These are phyloP conservation scores for Telmatherina bonti DNA, from an alignment of 2,797 vertebrate genomes.

Conservation along the genomic window DNA sequence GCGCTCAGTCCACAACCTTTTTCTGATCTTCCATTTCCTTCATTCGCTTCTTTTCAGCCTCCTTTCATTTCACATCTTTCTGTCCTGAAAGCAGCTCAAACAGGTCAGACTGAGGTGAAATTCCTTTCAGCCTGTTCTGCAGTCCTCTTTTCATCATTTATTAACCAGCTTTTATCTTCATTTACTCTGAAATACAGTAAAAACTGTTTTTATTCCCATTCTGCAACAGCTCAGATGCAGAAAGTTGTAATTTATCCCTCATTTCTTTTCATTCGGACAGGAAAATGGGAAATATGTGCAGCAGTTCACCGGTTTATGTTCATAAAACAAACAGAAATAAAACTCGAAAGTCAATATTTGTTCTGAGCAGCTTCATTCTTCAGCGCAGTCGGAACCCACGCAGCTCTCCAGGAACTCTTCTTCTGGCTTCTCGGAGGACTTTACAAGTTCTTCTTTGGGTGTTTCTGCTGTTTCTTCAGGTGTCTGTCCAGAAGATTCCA, in stretches of 20 bases:
- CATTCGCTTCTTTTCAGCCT: background rate
- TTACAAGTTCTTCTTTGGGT: too few species aligned
- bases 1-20: too few species aligned
- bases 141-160: background rate
- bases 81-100: background rate
- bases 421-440: too few species aligned
- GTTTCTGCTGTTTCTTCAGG: too few species aligned
- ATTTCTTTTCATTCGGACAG: background rate
- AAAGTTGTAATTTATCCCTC: background rate
- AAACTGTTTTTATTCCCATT: too few species aligned
- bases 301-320: too few species aligned
- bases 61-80: background rate
- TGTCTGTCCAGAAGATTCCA: too few species aligned
- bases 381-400: too few species aligned
- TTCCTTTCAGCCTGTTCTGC: background rate
- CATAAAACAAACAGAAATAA: too few species aligned
- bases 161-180: background rate
- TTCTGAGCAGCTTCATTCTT: too few species aligned
- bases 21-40: background rate
- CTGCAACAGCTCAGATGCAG: background rate
- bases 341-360: too few species aligned
- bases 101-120: background rate
- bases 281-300: background rate
- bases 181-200: background rate
- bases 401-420: too few species aligned